Evolutionary conservation across 2,888 invertebrate species (phyloP).

Genomic region (Xanthia icteritia): DNA sequence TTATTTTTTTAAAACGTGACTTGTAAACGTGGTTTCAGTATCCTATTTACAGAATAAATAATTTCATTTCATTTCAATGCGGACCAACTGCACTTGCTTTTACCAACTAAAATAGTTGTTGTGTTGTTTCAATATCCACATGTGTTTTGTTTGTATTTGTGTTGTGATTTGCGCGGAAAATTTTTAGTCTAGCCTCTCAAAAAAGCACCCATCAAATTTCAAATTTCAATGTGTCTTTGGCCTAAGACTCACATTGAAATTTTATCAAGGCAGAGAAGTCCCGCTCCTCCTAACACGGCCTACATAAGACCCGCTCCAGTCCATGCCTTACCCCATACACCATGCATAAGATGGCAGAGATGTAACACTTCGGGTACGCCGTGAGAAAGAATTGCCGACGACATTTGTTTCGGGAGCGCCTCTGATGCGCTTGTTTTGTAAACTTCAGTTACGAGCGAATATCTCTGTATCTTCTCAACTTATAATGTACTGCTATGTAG

Average conservation of each 20-base stretch:
- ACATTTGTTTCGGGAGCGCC: conserved; percentile 84
- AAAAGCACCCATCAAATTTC: too few relatives aligned
- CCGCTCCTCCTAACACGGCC: not conserved
- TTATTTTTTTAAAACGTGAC: too few relatives aligned
- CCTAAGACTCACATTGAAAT: not conserved
- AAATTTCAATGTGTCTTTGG: too few relatives aligned
- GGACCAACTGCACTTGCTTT: not conserved
- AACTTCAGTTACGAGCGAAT: conserved; percentile 71
- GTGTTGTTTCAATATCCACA: too few relatives aligned
- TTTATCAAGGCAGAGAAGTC: not conserved
- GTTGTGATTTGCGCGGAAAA: too few relatives aligned
- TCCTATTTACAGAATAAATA: not conserved
- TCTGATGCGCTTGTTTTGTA: conserved; percentile 79
- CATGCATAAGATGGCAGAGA: conserved; percentile 79
- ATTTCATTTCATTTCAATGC: not conserved
- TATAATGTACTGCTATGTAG: conserved; percentile 46
- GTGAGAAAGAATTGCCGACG: conserved; percentile 86
- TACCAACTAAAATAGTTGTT: not conserved
- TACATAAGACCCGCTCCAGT: conserved; percentile 3
- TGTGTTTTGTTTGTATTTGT: too few relatives aligned
- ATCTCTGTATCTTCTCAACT: conserved; percentile 53
- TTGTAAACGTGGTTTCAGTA: not conserved
- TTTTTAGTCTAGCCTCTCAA: too few relatives aligned
- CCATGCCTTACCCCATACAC: conserved; percentile 60
- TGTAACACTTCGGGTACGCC: conserved; percentile 79